phyloP scores from a whole-genome alignment of 2,888 invertebrate species.

The Sturmia bella region DNA sequence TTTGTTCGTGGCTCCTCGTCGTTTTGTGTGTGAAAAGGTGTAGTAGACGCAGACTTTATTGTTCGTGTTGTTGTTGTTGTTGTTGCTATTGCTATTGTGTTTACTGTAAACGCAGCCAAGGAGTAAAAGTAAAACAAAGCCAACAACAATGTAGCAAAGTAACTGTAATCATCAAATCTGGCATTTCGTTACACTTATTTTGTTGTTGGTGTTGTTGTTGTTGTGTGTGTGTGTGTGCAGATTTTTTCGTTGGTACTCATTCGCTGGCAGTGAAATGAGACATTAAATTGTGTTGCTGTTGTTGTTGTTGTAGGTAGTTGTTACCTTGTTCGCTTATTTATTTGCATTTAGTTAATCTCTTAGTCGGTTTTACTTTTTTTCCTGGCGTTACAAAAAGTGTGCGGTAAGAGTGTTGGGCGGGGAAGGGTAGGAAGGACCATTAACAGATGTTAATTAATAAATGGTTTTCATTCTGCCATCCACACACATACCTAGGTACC shows the following conservation, averaged over 20 bases:
- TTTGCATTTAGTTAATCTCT: constrained; percentile 63
- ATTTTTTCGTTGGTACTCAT: constrained; percentile 9
- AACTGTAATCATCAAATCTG: constrained; percentile 56
- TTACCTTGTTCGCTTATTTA: constrained; percentile 38
- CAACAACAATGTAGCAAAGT: constrained; percentile 8
- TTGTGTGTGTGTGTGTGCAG: background rate
- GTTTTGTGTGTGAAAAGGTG: constrained; percentile 21
- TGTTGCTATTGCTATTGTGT: constrained; percentile 7
- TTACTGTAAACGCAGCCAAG: constrained; percentile 21
- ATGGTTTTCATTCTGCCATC: constrained; percentile 30
- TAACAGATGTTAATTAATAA: constrained; percentile 63
- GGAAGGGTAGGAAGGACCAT: background rate
- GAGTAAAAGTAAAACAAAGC: constrained; percentile 13
- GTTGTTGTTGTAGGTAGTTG: background rate
- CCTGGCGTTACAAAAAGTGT: constrained; percentile 26
- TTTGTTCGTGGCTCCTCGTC: background rate
- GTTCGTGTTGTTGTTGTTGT: constrained; percentile 10
- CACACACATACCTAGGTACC: too few species aligned
- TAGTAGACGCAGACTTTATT: constrained; percentile 19
- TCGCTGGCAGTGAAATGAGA: constrained; percentile 34
- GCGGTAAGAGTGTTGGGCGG: background rate
- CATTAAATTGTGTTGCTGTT: constrained; percentile 15
- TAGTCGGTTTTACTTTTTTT: constrained; percentile 49
- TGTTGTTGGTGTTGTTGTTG: constrained; percentile 16
- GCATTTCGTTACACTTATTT: constrained; percentile 52